phyloP scores from a whole-genome alignment of 2,888 invertebrate genomes.

The Athalia circularis region DNA sequence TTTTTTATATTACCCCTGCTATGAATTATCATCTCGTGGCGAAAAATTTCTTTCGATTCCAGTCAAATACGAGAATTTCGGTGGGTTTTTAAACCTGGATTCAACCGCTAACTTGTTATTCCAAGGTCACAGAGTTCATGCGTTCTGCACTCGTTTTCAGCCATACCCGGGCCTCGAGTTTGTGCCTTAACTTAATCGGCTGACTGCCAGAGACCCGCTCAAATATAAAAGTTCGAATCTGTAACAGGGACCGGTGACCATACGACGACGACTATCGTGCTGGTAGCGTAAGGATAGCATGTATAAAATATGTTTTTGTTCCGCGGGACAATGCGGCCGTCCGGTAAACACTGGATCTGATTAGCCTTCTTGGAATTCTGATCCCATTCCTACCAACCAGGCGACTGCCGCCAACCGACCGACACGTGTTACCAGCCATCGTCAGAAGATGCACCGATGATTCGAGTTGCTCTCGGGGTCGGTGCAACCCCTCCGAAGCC shows the following conservation, averaged over 20 bases:
- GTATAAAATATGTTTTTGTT: constrained; percentile 69
- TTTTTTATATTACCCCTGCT: neutral
- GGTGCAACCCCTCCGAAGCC: constrained; percentile 28
- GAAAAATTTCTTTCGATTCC: constrained; percentile 11
- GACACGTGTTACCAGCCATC: constrained; percentile 38
- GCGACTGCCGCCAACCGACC: constrained; percentile 28
- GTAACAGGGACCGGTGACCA: constrained; percentile 56
- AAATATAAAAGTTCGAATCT: constrained; percentile 60
- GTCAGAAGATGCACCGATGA: constrained; percentile 41
- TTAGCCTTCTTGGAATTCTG: constrained; percentile 48
- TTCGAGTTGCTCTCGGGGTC: constrained; percentile 37
- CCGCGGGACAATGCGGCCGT: constrained; percentile 65
- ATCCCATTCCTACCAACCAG: constrained; percentile 42
- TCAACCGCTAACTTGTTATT: constrained; percentile 34
- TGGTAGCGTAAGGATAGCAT: constrained; percentile 52
- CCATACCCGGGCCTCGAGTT: neutral
- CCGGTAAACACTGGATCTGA: constrained; percentile 45
- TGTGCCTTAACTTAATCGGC: constrained; percentile 35
- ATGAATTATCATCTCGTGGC: neutral
- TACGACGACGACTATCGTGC: constrained; percentile 49
- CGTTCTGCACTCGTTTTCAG: constrained; percentile 24
- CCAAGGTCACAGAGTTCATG: constrained; percentile 36
- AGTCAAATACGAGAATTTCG: constrained; percentile 21
- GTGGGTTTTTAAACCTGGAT: constrained; percentile 21
- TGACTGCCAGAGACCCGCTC: constrained; percentile 45